Conservation (phyloP, 2,113 vertebrate genomes). For the Paraplagusia blochii region DNA sequence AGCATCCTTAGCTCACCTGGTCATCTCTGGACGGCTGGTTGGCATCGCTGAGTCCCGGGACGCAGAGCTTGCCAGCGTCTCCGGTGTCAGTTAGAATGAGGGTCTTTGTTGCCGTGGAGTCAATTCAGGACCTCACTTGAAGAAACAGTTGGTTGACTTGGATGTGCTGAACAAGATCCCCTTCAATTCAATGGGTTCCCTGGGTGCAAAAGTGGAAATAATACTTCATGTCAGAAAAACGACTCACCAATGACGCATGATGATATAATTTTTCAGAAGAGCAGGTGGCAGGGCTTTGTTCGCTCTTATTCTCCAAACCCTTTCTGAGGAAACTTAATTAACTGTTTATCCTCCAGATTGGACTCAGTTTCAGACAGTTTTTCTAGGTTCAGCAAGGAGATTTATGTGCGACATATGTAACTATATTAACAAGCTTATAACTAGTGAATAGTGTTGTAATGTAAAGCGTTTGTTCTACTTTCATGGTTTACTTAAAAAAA, state of each 20-base stretch:
- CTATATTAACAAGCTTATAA: no score
- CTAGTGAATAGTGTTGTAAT: no score
- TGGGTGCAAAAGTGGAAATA: slow-evolving; percentile 11
- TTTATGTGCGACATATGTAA: no score
- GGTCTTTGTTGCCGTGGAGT: slow-evolving; percentile 57
- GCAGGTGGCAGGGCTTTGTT: neutral
- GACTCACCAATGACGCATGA: neutral
- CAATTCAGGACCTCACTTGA: slow-evolving; percentile 37
- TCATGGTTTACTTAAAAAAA: no score
- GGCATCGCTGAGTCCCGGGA: slow-evolving; percentile 43
- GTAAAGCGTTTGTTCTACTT: no score
- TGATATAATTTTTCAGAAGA: neutral
- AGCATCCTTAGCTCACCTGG: slow-evolving; percentile 27
- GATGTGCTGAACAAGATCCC: slow-evolving; percentile 35
- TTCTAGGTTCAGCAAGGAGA: no score
- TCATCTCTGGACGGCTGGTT: slow-evolving; percentile 43
- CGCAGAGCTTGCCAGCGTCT: slow-evolving; percentile 34
- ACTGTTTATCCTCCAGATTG: no score
- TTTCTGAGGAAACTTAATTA: no score
- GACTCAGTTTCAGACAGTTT: no score
- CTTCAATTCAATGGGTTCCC: slow-evolving; percentile 23
- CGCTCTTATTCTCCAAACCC: no score
- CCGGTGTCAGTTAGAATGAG: slow-evolving; percentile 59
- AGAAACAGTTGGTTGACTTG: slow-evolving; percentile 26
- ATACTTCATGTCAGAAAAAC: slow-evolving; percentile 6